A percentile compares a stretch with the other conserved stretches of the same genome.
phyloP scores from a whole-genome alignment of 2,888 invertebrate genomes.

The Chrysodeixis includens region DNA sequence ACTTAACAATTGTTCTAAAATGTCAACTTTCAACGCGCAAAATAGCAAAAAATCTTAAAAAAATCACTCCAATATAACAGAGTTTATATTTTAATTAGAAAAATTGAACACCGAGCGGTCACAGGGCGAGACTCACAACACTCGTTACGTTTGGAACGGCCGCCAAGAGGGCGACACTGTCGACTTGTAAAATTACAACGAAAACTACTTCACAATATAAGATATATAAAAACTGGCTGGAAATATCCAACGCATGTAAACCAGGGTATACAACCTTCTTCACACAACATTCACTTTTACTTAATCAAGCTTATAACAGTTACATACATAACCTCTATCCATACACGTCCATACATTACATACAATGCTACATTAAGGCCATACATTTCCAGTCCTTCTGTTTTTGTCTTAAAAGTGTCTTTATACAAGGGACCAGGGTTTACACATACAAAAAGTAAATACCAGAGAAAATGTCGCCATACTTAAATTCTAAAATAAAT shows the following conservation, averaged over 20 bases:
- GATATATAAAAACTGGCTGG: neutral
- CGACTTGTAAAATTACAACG: constrained; percentile 12
- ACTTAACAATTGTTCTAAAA: constrained; percentile 60
- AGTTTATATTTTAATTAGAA: constrained; percentile 53
- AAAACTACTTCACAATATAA: neutral
- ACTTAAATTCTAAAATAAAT: constrained; percentile 14
- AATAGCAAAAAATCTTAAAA: constrained; percentile 52
- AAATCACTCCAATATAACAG: constrained; percentile 59
- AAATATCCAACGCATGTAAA: neutral
- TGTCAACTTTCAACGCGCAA: constrained; percentile 51
- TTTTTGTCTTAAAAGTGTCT: constrained; percentile 23
- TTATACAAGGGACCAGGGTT: constrained; percentile 1
- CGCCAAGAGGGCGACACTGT: constrained; percentile 51
- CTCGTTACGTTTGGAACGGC: constrained; percentile 36
- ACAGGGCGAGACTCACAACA: constrained; percentile 57
- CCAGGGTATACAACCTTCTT: constrained; percentile 5
- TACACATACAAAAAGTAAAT: constrained; percentile 11
- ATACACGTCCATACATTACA: constrained; percentile 42
- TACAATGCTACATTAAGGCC: constrained; percentile 61
- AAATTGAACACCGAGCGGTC: constrained; percentile 71
- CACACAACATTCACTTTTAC: constrained; percentile 20
- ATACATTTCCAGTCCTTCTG: constrained; percentile 58
- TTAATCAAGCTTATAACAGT: constrained; percentile 9
- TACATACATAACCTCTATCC: constrained; percentile 6
- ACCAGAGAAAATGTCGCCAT: constrained; percentile 12